Evolutionary conservation across 2,797 vertebrate genomes (phyloP).

Genomic region (Gorsachius magnificus): DNA sequence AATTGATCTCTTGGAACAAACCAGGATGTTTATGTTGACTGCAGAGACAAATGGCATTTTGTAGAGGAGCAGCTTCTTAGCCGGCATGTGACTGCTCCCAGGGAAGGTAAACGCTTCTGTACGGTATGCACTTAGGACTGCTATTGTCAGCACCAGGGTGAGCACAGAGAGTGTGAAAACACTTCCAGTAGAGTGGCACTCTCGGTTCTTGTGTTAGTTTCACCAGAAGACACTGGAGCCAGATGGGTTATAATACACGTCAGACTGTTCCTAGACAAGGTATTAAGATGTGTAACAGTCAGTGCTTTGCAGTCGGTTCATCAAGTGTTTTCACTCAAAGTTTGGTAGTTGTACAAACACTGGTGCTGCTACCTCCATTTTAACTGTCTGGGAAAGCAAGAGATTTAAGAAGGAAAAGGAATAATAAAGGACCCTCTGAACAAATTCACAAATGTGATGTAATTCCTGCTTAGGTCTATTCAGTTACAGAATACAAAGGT

Average conservation of each 20-base stretch:
- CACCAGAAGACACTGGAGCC: neutral
- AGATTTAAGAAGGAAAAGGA: neutral
- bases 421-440: neutral
- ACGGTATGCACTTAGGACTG: neutral
- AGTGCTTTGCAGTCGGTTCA: neutral
- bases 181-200: neutral
- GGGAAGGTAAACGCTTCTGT: neutral
- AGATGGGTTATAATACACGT: neutral
- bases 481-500: neutral
- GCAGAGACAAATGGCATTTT: neutral
- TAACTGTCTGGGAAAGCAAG: neutral
- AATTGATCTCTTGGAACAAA: neutral
- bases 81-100: neutral
- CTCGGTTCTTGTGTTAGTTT: neutral
- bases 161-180: neutral
- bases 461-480: neutral
- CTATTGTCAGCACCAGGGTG: neutral
- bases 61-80: neutral
- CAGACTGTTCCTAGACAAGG: neutral
- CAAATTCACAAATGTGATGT: neutral
- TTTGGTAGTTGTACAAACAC: neutral
- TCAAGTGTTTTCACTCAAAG: neutral
- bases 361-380: neutral
- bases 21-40: neutral
- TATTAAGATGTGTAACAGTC: neutral